phyloP scores from a whole-genome alignment of 2,888 invertebrate species.

The Stenodera caucasica region DNA sequence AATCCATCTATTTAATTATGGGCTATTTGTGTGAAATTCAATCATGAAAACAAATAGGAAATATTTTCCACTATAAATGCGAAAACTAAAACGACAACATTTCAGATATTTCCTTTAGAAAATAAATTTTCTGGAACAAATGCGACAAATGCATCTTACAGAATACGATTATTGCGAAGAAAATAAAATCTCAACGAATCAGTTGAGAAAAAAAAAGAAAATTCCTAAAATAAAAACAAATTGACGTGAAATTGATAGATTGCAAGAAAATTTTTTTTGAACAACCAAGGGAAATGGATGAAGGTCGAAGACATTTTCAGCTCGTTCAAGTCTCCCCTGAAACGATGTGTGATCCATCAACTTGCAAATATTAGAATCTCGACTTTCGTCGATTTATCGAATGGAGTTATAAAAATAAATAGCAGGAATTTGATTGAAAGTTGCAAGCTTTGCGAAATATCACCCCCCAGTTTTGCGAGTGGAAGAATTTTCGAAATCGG shows the following conservation, averaged over 20 bases:
- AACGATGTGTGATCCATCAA: slow-evolving; percentile 3
- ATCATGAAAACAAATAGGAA: background rate
- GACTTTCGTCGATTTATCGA: background rate
- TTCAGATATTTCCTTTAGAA: too few relatives aligned
- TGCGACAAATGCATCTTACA: background rate
- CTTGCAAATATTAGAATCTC: background rate
- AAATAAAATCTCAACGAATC: too few relatives aligned
- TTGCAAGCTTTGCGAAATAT: too few relatives aligned
- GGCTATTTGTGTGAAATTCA: background rate
- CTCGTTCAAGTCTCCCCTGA: background rate
- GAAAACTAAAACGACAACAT: too few relatives aligned
- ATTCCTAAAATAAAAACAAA: background rate
- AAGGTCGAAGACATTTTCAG: background rate
- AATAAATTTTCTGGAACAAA: background rate
- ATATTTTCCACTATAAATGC: background rate
- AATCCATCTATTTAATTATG: background rate
- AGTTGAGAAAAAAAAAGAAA: background rate
- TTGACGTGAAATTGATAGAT: background rate
- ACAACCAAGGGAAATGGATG: background rate
- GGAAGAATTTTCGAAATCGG: too few relatives aligned
- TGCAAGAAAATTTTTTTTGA: background rate
- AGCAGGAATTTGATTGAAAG: background rate
- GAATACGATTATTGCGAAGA: background rate
- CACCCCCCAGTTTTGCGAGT: too few relatives aligned
- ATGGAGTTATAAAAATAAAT: background rate